These are phyloP conservation scores for Anadara kagoshimensis DNA, from an alignment of 1,140 invertebrate genomes.

Conservation along the genomic window DNA sequence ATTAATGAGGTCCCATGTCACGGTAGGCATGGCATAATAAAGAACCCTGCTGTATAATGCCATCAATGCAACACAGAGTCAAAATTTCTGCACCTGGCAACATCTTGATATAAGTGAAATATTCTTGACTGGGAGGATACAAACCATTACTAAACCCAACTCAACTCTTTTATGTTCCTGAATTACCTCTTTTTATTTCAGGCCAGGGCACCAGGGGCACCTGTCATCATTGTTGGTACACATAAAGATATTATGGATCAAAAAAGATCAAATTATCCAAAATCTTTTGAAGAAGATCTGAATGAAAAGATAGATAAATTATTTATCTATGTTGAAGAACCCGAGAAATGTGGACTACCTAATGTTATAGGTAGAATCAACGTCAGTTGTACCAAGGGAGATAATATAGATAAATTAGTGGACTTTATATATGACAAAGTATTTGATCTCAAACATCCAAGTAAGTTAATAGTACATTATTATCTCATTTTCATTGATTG, in stretches of 20 bases:
- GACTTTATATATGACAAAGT: constrained; percentile 96
- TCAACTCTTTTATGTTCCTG: too few species aligned
- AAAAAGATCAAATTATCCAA: constrained; percentile 80
- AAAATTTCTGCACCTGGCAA: too few species aligned
- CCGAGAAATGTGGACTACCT: constrained; percentile 96
- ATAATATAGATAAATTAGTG: constrained; percentile 93
- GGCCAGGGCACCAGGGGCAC: constrained; percentile 72
- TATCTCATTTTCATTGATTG: too few species aligned
- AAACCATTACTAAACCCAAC: too few species aligned
- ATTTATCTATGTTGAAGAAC: constrained; percentile 95
- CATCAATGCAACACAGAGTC: too few species aligned
- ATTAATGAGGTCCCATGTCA: too few species aligned
- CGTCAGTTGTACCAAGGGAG: constrained; percentile 86
- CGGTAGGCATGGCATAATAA: too few species aligned
- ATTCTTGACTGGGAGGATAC: too few species aligned
- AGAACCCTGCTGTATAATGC: too few species aligned
- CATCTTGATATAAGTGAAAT: too few species aligned
- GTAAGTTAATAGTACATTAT: constrained; percentile 37
- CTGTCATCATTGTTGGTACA: constrained; percentile 72
- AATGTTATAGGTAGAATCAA: constrained; percentile 95
- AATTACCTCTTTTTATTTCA: constrained; percentile 71
- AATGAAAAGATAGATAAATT: constrained; percentile 66
- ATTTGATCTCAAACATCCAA: constrained; percentile 79
- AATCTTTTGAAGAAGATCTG: constrained; percentile 86
- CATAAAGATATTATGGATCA: constrained; percentile 85